phyloP scores from a whole-genome alignment of 2,888 invertebrate species.

The Pyrrhosoma nymphula region DNA sequence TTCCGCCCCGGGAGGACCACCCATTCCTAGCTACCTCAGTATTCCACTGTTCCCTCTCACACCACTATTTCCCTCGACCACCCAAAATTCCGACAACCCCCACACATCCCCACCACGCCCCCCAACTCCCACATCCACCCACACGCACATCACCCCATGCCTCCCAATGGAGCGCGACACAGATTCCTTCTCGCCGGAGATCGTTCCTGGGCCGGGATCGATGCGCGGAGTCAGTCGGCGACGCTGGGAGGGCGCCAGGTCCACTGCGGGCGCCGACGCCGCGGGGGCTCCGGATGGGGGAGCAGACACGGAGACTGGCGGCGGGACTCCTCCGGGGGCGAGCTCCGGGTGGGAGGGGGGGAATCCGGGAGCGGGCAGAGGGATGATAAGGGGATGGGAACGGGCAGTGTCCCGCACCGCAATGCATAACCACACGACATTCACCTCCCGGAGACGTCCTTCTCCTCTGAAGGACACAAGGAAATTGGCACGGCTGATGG shows the following conservation, averaged over 20 bases:
- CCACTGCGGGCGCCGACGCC: slow-evolving; percentile 72
- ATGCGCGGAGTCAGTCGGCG: slow-evolving; percentile 76
- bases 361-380: slow-evolving; percentile 81
- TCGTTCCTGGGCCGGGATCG: slow-evolving; percentile 72
- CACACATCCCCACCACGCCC: background rate
- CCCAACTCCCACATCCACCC: background rate
- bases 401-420: slow-evolving; percentile 77
- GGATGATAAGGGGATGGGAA: slow-evolving; percentile 78
- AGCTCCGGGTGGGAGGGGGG: slow-evolving; percentile 72
- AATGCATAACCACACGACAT: slow-evolving; percentile 70
- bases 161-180: slow-evolving; percentile 83
- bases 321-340: background rate
- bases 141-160: slow-evolving; percentile 77
- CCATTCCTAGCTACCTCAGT: too few relatives aligned
- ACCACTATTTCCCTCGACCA: background rate
- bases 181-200: slow-evolving; percentile 77
- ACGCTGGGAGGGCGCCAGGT: slow-evolving; percentile 81
- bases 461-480: background rate
- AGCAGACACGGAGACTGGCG: background rate
- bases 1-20: too few relatives aligned
- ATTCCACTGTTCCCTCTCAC: background rate
- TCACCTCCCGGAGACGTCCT: slow-evolving; percentile 72
- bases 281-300: slow-evolving; percentile 47
- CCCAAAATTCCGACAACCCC: slow-evolving; percentile 77
- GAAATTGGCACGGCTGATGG: too few relatives aligned